Conservation (phyloP, 2,797 vertebrate genomes). For the Characodon lateralis region DNA sequence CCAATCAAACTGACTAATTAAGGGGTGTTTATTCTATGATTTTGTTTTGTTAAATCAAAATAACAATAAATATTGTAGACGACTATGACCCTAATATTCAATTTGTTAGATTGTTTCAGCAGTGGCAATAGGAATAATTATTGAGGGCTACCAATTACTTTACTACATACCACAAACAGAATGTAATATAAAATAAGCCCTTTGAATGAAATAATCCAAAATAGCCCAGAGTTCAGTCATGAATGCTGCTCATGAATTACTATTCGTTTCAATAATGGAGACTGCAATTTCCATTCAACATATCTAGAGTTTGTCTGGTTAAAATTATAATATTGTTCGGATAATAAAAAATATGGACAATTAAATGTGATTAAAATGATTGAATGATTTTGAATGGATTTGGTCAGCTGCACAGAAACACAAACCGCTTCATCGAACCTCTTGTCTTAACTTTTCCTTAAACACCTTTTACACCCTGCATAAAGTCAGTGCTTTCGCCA, state of each 20-base stretch:
- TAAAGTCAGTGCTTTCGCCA: neutral
- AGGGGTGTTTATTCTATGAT: neutral
- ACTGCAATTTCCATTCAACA: neutral
- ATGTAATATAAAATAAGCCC: neutral
- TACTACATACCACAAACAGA: too few relatives aligned
- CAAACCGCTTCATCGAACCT: neutral
- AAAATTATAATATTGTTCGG: neutral
- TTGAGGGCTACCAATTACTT: neutral
- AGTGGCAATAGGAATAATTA: neutral
- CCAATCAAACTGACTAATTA: neutral
- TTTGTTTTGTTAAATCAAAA: neutral
- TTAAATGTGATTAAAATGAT: neutral
- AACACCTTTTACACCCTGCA: neutral
- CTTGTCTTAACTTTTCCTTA: too few relatives aligned
- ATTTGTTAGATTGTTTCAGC: neutral
- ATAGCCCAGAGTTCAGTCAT: neutral
- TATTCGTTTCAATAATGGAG: neutral
- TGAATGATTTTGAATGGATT: neutral
- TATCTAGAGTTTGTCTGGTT: neutral
- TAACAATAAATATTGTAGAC: neutral
- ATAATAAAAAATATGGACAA: neutral
- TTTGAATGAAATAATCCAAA: neutral
- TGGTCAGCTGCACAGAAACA: neutral
- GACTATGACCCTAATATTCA: neutral
- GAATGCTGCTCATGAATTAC: neutral